Evolutionary conservation across 2,797 vertebrate species (phyloP).

Genomic region (Phataginus tetradactyla): DNA sequence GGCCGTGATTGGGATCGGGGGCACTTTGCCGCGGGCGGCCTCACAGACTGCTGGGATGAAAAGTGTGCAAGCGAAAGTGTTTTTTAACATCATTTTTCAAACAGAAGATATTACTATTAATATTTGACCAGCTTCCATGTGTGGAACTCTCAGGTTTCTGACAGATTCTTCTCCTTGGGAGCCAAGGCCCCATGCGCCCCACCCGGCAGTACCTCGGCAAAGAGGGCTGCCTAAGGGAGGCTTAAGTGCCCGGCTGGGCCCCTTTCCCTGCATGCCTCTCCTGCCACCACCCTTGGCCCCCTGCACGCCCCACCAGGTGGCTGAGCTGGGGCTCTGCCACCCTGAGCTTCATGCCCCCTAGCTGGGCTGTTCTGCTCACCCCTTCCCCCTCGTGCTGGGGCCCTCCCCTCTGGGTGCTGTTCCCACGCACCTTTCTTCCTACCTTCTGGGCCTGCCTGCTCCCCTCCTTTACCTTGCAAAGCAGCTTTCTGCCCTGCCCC

Average conservation of each 20-base stretch:
- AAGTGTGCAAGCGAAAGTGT: not conserved
- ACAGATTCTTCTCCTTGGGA: not conserved
- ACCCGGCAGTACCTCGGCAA: not conserved
- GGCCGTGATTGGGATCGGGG: not conserved
- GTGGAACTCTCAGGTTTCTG: not conserved
- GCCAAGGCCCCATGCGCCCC: too few species aligned
- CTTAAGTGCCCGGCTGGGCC: too few species aligned
- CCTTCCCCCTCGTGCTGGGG: not conserved
- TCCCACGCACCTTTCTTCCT: not conserved
- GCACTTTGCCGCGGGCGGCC: not conserved
- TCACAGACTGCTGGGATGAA: not conserved
- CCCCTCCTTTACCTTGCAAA: not conserved
- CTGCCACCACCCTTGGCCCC: not conserved
- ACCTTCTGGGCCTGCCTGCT: not conserved
- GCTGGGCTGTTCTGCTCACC: not conserved
- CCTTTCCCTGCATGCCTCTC: accelerated
- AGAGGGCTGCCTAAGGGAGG: not conserved
- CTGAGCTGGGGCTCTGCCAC: not conserved
- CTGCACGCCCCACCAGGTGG: not conserved
- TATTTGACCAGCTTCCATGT: not conserved
- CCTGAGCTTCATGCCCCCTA: not conserved
- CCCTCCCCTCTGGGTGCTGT: too few species aligned
- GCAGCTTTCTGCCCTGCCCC: not conserved
- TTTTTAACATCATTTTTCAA: not conserved
- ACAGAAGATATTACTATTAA: not conserved